Evolutionary conservation across 2,888 invertebrate genomes (phyloP), one percentile per base, ranked within the genome.

Genomic region (Octodonta nipae): DNA sequence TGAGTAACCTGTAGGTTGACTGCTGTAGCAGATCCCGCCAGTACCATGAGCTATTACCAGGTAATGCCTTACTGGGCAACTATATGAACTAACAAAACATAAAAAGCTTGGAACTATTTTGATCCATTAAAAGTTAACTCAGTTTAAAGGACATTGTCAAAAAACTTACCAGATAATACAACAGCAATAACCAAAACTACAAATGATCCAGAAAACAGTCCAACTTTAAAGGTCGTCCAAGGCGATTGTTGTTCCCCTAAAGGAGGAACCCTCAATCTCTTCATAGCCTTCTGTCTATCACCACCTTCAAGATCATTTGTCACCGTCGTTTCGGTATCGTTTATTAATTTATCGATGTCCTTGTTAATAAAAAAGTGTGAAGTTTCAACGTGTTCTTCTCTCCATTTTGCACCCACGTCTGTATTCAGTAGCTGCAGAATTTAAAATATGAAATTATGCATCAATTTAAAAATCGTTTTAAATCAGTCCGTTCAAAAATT

Each of bases 261-360:
- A 3, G 88, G 88, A 1, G 87, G 88, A 1, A 87, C 87, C 32
- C 86, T 61, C 13, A 89, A 63, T 24, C 85, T 66, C 58, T 88
- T 88, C 88, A 88, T 89, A 3, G 87, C 88, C 46, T 74, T 78
- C 51, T 80, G 79, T 29, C 87, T 65, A 55, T 88, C 81, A 4
- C 87, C 87, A 5, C 71, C 75, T 60, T 88, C 79, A 20, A 79
- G 65, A 44, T 78, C 76, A 42, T 70, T 68, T 1, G 78, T 79
- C 24, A 80, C 75, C 11, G 70, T 63, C 32, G 65, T 68, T 60
- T 89, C 87, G 2, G 83, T 83, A 55, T 85, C 82, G 44, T 71
- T 70, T 44, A 89, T 87, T 28, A 89, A 63, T 36, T 81, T 75
- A 55, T 85, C 83, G 37, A 87, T 86, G 47, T 87, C 84, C 54